phyloP scores from a whole-genome alignment of 2,888 invertebrate genomes.

The Perizoma affinitatum region DNA sequence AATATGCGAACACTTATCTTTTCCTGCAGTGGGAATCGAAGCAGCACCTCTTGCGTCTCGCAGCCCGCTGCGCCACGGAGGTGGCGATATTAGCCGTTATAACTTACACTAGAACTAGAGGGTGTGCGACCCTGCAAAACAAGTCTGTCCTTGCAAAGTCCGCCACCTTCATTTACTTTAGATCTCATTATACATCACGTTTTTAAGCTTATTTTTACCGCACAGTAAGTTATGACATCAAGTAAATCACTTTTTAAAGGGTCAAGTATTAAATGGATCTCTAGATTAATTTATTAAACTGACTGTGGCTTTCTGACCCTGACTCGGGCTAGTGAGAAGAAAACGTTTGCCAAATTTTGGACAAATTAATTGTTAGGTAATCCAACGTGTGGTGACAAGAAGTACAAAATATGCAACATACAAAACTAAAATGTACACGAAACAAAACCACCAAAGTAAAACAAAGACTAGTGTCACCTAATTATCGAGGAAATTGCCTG shows the following conservation, averaged over 20 bases:
- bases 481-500: constrained; percentile 61
- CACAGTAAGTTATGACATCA: constrained; percentile 11
- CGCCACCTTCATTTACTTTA: constrained; percentile 10
- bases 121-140: not conserved
- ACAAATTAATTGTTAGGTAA: no score
- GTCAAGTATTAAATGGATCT: constrained; percentile 1
- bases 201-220: constrained; percentile 11
- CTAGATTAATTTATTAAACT: constrained; percentile 13
- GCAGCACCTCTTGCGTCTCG: no score
- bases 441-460: constrained; percentile 36
- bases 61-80: no score
- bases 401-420: no score
- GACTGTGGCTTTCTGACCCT: not conserved
- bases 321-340: no score
- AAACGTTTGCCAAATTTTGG: not conserved
- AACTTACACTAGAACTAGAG: no score
- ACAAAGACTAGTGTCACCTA: constrained; percentile 50
- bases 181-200: constrained; percentile 5
- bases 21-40: no score
- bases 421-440: no score
- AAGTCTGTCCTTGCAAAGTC: constrained; percentile 8
- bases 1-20: no score
- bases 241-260: constrained; percentile 19
- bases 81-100: no score
- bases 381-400: no score